Evolutionary conservation across 2,888 invertebrate genomes (phyloP).

Genomic region (Xanthia icteritia): DNA sequence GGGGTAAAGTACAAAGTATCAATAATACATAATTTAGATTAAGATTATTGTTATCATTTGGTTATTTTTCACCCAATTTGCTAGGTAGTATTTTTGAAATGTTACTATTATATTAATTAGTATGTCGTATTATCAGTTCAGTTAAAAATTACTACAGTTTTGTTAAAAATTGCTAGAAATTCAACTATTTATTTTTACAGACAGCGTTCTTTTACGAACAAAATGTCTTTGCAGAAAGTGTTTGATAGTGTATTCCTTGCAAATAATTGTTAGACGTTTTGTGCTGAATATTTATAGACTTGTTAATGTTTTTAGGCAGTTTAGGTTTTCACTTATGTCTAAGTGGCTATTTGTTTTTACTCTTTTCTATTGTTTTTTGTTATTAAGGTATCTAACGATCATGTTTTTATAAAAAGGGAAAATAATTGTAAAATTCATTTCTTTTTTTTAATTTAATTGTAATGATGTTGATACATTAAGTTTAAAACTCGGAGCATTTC

Average conservation of each 20-base stretch:
- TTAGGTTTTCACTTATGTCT: background rate
- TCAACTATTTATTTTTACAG: background rate
- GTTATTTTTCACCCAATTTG: conserved; percentile 2
- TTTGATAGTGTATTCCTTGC: background rate
- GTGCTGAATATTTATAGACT: too few relatives aligned
- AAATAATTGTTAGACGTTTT: background rate
- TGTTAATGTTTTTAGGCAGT: background rate
- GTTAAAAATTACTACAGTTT: background rate
- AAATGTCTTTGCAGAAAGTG: background rate
- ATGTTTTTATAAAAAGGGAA: background rate
- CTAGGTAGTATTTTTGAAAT: background rate
- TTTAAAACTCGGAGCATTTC: background rate
- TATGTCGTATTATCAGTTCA: background rate
- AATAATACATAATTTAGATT: conserved; percentile 36
- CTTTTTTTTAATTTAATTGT: background rate
- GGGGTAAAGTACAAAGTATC: conserved; percentile 45
- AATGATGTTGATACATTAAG: too few relatives aligned
- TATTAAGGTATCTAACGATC: background rate
- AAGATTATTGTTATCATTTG: conserved; percentile 13
- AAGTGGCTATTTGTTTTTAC: background rate
- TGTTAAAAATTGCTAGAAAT: background rate
- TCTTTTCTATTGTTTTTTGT: background rate
- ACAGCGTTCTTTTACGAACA: background rate
- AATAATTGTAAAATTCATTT: background rate
- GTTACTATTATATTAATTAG: background rate